A percentile compares a stretch with the other conserved stretches of the same genome.
These are phyloP conservation scores for Mesochorus sp. DNA, from an alignment of 2,888 invertebrate genomes.

Conservation along the genomic window DNA sequence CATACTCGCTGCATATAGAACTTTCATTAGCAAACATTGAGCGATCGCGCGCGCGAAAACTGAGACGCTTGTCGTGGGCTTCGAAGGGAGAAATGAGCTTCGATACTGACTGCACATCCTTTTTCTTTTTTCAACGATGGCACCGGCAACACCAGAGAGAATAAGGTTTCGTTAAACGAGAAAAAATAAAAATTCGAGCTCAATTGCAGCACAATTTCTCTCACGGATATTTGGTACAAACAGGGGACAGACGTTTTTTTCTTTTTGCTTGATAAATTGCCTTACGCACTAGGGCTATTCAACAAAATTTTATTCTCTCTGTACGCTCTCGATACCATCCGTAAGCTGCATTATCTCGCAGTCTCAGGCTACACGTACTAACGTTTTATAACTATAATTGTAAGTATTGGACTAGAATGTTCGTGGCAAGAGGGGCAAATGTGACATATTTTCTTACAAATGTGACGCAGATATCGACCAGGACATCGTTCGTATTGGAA, in stretches of 20 bases:
- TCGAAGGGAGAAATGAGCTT: constrained; percentile 1
- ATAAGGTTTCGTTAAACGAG: not conserved
- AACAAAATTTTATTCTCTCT: not conserved
- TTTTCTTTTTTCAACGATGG: not conserved
- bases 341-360: constrained; percentile 47
- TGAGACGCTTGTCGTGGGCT: constrained; percentile 16
- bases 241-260: not conserved
- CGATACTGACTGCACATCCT: not conserved
- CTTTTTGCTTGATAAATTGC: not conserved
- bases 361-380: constrained; percentile 54
- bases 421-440: constrained; percentile 56
- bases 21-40: constrained; percentile 35
- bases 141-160: no score
- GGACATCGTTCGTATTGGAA: constrained; percentile 6
- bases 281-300: not conserved
- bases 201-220: constrained; percentile 2
- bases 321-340: constrained; percentile 3
- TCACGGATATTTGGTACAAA: not conserved
- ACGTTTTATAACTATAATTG: constrained; percentile 55
- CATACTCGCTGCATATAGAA: constrained; percentile 13
- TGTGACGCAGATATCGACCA: constrained; percentile 21
- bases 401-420: constrained; percentile 68
- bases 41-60: constrained; percentile 31
- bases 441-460: no score
- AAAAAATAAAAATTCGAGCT: not conserved